These are phyloP conservation scores for Hydrocynus forskahlii DNA, from an alignment of 2,797 vertebrate species.

Conservation along the genomic window DNA sequence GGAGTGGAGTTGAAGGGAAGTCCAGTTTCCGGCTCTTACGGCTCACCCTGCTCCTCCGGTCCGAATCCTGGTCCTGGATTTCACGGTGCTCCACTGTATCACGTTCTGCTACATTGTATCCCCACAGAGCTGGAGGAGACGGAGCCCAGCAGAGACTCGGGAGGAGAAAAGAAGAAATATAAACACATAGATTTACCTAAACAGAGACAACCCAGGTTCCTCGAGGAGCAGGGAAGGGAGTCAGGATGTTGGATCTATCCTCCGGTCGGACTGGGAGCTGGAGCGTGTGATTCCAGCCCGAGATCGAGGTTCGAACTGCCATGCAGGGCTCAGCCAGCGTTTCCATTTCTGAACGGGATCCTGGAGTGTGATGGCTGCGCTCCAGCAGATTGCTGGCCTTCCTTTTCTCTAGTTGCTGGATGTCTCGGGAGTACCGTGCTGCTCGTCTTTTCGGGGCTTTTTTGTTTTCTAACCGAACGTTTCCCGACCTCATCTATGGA, in stretches of 20 bases:
- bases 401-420: slow-evolving; percentile 75
- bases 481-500: slow-evolving; percentile 65
- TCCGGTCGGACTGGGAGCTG: slow-evolving; percentile 52
- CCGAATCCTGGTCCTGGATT: slow-evolving; percentile 75
- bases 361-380: slow-evolving; percentile 80
- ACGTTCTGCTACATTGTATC: slow-evolving; percentile 82
- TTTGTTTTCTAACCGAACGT: slow-evolving; percentile 49
- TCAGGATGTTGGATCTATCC: slow-evolving; percentile 70
- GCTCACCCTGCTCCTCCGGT: slow-evolving; percentile 54
- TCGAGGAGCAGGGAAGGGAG: slow-evolving; percentile 48
- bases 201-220: slow-evolving; percentile 74
- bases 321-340: slow-evolving; percentile 69
- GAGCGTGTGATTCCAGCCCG: slow-evolving; percentile 55
- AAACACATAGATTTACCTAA: not conserved
- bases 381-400: slow-evolving; percentile 83
- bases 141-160: slow-evolving; percentile 64
- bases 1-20: slow-evolving; percentile 14
- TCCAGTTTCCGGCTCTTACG: slow-evolving; percentile 76
- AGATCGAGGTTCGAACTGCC: slow-evolving; percentile 53
- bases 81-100: slow-evolving; percentile 67
- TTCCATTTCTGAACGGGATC: slow-evolving; percentile 74
- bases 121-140: slow-evolving; percentile 70
- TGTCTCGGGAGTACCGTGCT: slow-evolving; percentile 75
- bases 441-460: slow-evolving; percentile 56
- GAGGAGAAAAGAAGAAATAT: slow-evolving; percentile 57